Evolutionary conservation across 2,113 vertebrate genomes (phyloP).

Genomic region (Gorsachius goisagi): DNA sequence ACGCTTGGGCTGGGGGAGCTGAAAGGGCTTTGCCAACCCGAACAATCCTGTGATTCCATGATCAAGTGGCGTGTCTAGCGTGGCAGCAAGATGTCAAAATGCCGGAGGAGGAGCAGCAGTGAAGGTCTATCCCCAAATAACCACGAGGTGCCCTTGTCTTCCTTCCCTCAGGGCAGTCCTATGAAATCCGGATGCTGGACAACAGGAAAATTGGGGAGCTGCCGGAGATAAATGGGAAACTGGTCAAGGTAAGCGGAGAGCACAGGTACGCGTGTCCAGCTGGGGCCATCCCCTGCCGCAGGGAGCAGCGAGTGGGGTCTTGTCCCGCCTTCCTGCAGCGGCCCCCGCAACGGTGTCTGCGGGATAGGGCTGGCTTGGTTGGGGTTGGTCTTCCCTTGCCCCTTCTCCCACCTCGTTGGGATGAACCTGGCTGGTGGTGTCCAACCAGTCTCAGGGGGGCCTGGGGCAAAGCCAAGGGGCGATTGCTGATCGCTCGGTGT

Average conservation of each 20-base stretch:
- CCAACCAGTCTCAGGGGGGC: not conserved
- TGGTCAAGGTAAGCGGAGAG: conserved; percentile 88
- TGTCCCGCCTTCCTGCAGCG: not conserved
- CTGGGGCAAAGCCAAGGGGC: not conserved
- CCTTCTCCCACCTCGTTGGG: not conserved
- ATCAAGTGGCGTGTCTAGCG: accelerated
- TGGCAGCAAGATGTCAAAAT: not conserved
- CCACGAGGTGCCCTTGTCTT: accelerated
- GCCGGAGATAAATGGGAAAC: conserved; percentile 91
- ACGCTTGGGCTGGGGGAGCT: too few relatives aligned
- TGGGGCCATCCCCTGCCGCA: not conserved
- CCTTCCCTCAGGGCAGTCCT: conserved; percentile 88
- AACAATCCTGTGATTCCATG: too few relatives aligned
- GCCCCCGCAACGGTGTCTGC: accelerated
- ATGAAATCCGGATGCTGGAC: conserved; percentile 98
- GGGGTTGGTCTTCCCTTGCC: not conserved
- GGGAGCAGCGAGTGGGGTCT: too few relatives aligned
- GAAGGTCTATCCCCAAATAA: not conserved
- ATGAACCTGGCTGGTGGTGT: not conserved
- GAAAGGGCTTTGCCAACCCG: too few relatives aligned
- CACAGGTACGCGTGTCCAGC: accelerated
- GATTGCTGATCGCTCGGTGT: accelerated
- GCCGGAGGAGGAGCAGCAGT: not conserved
- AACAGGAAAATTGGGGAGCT: conserved; percentile 96
- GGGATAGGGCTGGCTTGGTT: accelerated